phyloP scores from a whole-genome alignment of 2,797 vertebrate genomes.

The Harpagifer antarcticus region DNA sequence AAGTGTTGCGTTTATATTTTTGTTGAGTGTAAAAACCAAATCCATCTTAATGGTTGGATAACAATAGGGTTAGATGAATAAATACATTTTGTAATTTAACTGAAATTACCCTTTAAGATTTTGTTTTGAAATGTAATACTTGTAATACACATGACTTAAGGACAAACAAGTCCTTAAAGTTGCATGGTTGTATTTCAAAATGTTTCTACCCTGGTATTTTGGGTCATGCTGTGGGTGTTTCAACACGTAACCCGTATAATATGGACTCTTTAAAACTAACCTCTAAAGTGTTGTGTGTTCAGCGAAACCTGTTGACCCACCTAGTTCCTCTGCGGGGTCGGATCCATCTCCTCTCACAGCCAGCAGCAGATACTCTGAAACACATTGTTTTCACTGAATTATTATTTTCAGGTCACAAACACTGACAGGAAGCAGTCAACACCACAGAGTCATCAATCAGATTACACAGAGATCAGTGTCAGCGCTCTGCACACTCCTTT shows the following conservation, averaged over 20 bases:
- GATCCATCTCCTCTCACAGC: conserved; percentile 61
- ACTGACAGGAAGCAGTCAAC: conserved; percentile 46
- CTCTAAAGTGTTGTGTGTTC: not conserved
- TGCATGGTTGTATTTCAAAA: too few species aligned
- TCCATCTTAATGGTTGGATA: too few species aligned
- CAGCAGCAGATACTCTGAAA: conserved; percentile 72
- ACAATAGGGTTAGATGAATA: too few species aligned
- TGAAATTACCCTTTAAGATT: too few species aligned
- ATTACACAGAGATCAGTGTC: conserved; percentile 14
- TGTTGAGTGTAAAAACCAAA: too few species aligned
- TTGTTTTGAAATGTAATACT: too few species aligned
- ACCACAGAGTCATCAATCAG: conserved; percentile 26
- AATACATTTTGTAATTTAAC: too few species aligned
- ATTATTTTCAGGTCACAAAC: conserved; percentile 12
- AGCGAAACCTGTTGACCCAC: conserved; percentile 47
- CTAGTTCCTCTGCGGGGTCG: conserved; percentile 41
- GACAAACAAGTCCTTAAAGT: too few species aligned
- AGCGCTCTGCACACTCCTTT: not conserved
- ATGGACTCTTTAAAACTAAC: not conserved
- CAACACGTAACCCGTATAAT: not conserved
- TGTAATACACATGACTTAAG: too few species aligned
- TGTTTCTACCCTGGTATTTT: not conserved
- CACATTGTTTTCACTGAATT: conserved; percentile 11
- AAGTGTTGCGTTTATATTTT: too few species aligned
- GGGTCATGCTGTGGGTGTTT: not conserved